Base-by-base conservation (phyloP, 1,140 invertebrate genomes). In the Caenorhabditis tropicalis region DNA sequence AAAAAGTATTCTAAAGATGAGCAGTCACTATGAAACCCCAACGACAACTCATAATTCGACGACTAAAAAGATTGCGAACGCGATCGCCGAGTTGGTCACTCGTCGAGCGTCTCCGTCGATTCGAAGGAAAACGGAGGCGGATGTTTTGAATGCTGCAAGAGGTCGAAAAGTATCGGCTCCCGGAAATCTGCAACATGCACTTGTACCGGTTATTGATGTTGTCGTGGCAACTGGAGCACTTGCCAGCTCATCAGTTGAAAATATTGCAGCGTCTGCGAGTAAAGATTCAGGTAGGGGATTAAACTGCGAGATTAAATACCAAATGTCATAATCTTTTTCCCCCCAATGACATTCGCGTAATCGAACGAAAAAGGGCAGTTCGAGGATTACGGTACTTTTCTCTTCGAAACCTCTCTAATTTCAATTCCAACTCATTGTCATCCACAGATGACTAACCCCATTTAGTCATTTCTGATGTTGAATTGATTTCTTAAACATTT, bases 201-300 rank as follows among this genome's bases (percentile, higher is more conserved):
- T 74, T 43, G 36, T 74, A 6, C 65, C 65, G 7, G 36, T 39
- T 4, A 74, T 74, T 15, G 65, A 74, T 43, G 65, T 74, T 21
- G 65, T 74, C 4, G 65, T 74, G 33, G 65, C 65, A 10, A 74
- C 65, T 33, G 65, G 65, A 12, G 65, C 65, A 74, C 65, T 74
- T 24, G 65, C 65, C 21, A 74, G 65, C 65, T 74, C 65, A 43
- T 74, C 65, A 15, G 65, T 74, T 21, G 65, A 74, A 7, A 74
- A 74, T 74, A 24, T 74, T 2, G 43, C 65, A 46, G 65, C 65
- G 19, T 74, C 65, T 12, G 24, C 65, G n/a, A 43, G 36, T 3
- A 33, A 31, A 33, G 58, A 65, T 43, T 43, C 65, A 74, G 65
- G 65, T 74, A 74, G n/a, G 33, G 15, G 16, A n/a, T 27, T n/a